These are phyloP conservation scores for Schmidtea mediterranea DNA, from an alignment of 1,140 invertebrate species.

Conservation along the genomic window DNA sequence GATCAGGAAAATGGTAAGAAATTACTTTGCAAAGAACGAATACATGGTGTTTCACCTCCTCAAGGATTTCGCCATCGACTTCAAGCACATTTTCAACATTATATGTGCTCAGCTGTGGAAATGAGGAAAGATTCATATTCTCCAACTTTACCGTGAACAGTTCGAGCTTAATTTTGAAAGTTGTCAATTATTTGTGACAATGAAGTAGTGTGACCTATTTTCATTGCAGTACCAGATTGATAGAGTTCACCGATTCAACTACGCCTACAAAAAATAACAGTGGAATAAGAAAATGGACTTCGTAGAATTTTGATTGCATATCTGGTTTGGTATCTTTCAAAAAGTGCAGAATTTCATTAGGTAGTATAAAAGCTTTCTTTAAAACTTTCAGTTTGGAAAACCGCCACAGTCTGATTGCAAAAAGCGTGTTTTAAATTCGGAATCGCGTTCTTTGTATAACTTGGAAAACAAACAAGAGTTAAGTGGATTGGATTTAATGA, in stretches of 20 bases:
- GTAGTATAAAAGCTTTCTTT: conserved; percentile 2
- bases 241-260: conserved; percentile 1
- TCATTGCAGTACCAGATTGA: neutral
- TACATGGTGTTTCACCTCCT: neutral
- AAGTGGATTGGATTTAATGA: neutral
- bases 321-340: neutral
- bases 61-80: neutral
- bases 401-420: neutral
- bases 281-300: neutral
- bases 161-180: neutral
- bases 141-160: neutral
- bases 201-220: neutral
- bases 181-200: neutral
- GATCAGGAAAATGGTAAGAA: neutral
- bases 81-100: neutral
- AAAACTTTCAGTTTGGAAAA: neutral
- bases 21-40: neutral
- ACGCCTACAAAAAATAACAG: neutral
- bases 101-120: neutral
- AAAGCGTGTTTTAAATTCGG: neutral
- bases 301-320: neutral
- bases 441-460: conserved; percentile 1
- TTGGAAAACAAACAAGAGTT: neutral
- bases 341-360: neutral
- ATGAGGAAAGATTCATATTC: neutral